Evolutionary conservation across 2,113 vertebrate genomes (phyloP).

Genomic region (Thymallus thymallus): DNA sequence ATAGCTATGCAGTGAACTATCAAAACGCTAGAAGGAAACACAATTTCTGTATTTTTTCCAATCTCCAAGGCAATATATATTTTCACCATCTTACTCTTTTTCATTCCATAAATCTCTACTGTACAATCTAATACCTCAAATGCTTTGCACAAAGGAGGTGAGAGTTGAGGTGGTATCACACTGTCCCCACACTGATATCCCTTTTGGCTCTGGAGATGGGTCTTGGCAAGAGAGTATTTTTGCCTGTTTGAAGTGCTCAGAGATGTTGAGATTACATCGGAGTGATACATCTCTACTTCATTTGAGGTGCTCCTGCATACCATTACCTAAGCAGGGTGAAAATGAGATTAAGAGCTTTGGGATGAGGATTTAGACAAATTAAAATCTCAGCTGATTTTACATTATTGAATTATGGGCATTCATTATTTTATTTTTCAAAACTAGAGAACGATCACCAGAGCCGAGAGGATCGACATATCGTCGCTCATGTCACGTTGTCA

Average conservation of each 20-base stretch:
- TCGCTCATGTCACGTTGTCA: constrained; percentile 8
- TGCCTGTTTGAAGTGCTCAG: not conserved
- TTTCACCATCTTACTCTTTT: constrained; percentile 22
- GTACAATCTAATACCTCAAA: constrained; percentile 8
- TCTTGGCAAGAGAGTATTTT: not conserved
- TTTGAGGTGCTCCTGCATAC: not conserved
- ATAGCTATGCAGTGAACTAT: constrained; percentile 35
- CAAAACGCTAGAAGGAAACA: constrained; percentile 34
- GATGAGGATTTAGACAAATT: not conserved
- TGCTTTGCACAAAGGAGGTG: constrained; percentile 17
- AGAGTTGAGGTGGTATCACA: not conserved
- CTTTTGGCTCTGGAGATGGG: not conserved
- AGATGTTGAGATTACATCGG: not conserved
- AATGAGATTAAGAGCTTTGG: not conserved
- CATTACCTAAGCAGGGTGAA: not conserved
- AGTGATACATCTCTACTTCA: not conserved
- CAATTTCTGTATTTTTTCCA: constrained; percentile 36
- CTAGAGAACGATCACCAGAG: not conserved
- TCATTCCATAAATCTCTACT: constrained; percentile 34
- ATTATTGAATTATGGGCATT: constrained; percentile 1
- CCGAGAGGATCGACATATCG: not conserved
- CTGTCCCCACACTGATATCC: constrained; percentile 5
- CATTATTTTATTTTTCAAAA: not conserved
- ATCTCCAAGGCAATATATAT: constrained; percentile 51
- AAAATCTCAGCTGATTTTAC: not conserved